These are phyloP conservation scores for Laspeyria flexula DNA, from an alignment of 2,888 invertebrate species.

Conservation along the genomic window DNA sequence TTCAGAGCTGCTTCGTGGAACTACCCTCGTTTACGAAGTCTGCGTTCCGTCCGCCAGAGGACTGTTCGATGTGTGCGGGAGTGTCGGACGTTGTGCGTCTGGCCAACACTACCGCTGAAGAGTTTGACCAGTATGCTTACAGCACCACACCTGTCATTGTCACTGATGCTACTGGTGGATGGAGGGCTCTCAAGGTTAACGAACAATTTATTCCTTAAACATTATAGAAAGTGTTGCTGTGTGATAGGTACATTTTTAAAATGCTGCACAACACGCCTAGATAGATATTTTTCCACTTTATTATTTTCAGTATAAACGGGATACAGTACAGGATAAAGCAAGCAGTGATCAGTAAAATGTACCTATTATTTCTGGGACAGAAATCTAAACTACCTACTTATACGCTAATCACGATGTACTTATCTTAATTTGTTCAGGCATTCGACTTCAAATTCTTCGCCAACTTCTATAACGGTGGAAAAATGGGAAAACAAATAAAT, in stretches of 20 bases:
- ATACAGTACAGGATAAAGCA: no score
- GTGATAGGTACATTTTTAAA: no score
- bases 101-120: constrained; percentile 87
- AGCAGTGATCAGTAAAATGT: no score
- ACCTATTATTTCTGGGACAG: no score
- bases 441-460: constrained; percentile 95
- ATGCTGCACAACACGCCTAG: no score
- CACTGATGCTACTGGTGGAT: constrained; percentile 92
- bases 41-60: constrained; percentile 91
- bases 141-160: constrained; percentile 93
- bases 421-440: constrained; percentile 61
- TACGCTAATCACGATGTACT: no score
- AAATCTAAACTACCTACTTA: no score
- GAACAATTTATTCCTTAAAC: no score
- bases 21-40: constrained; percentile 65
- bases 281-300: no score
- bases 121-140: constrained; percentile 93
- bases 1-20: constrained; percentile 64
- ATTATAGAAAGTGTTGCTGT: no score
- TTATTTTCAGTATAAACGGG: no score
- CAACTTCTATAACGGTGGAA: constrained; percentile 88
- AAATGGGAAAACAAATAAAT: constrained; percentile 81
- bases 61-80: constrained; percentile 91
- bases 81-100: constrained; percentile 88
- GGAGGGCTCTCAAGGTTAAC: constrained; percentile 90